Percentiles rank a stretch among this genome's conserved stretches.
These are phyloP conservation scores for Phyllopteryx taeniolatus DNA, from an alignment of 2,113 vertebrate genomes.

Conservation along the genomic window DNA sequence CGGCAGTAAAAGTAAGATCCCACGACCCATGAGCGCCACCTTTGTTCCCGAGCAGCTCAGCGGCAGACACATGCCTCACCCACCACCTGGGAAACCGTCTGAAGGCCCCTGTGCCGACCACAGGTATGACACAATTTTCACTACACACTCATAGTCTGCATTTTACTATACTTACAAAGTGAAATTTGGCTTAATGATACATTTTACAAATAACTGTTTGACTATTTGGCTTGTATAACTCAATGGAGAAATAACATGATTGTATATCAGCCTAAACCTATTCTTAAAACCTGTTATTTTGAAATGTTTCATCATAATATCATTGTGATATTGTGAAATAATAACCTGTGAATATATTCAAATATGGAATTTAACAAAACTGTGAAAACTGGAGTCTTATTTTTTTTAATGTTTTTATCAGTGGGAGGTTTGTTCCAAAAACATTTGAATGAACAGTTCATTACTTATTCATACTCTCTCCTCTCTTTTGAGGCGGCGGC, in stretches of 20 bases:
- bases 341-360: too few relatives aligned
- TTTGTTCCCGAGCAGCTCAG: slow-evolving; percentile 80
- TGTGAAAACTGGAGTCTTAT: too few relatives aligned
- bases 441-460: too few relatives aligned
- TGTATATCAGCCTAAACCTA: too few relatives aligned
- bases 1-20: slow-evolving; percentile 91
- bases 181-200: background rate
- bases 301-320: too few relatives aligned
- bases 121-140: slow-evolving; percentile 74
- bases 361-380: too few relatives aligned
- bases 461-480: background rate
- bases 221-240: too few relatives aligned
- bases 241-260: too few relatives aligned
- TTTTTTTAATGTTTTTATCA: too few relatives aligned
- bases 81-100: slow-evolving; percentile 90
- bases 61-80: slow-evolving; percentile 85
- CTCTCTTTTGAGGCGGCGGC: slow-evolving; percentile 71
- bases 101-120: slow-evolving; percentile 81
- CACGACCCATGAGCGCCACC: slow-evolving; percentile 84
- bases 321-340: too few relatives aligned
- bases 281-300: too few relatives aligned
- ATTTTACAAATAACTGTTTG: background rate
- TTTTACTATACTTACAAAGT: background rate
- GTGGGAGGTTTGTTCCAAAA: too few relatives aligned
- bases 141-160: background rate